Percentiles rank a stretch among this genome's conserved stretches.
Conservation (phyloP, 2,797 vertebrate species). For the Paedocypris micromegethes region DNA sequence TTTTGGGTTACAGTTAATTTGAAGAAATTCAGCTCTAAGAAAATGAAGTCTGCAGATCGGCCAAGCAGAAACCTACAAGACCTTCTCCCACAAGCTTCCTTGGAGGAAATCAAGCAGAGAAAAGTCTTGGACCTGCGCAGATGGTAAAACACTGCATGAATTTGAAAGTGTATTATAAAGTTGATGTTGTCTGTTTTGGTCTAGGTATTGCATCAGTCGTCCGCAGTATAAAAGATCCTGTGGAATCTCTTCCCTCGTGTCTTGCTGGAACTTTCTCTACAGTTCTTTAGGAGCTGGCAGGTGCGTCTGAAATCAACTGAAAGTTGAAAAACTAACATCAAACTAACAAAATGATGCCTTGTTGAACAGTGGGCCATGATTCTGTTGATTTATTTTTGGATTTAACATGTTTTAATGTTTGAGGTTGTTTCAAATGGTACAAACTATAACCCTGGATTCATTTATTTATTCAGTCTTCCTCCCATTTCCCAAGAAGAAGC, state of each 20-base stretch:
- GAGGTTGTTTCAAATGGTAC: too few species aligned
- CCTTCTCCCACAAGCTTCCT: conserved; percentile 67
- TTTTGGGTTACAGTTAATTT: conserved; percentile 68
- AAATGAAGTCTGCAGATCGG: conserved; percentile 81
- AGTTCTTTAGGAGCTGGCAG: conserved; percentile 93
- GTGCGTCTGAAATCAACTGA: conserved; percentile 54
- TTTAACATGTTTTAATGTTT: too few species aligned
- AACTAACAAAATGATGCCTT: neutral
- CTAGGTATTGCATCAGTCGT: conserved; percentile 96
- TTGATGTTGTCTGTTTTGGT: conserved; percentile 22
- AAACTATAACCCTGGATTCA: conserved; percentile 25
- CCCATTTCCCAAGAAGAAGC: conserved; percentile 97
- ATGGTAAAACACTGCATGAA: conserved; percentile 70
- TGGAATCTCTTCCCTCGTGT: conserved; percentile 94
- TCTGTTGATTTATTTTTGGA: neutral
- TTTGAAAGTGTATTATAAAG: neutral
- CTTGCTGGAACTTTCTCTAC: conserved; percentile 97
- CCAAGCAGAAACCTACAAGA: conserved; percentile 82
- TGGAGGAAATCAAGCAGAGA: conserved; percentile 90
- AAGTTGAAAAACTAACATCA: neutral
- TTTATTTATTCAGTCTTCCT: conserved; percentile 72
- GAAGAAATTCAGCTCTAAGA: conserved; percentile 84
- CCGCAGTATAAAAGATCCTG: conserved; percentile 98
- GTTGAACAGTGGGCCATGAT: too few species aligned
- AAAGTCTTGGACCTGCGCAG: conserved; percentile 92